A percentile compares a stretch with the other conserved stretches of the same genome.
Evolutionary conservation across 2,797 vertebrate species (phyloP).

Genomic region (Characodon lateralis): DNA sequence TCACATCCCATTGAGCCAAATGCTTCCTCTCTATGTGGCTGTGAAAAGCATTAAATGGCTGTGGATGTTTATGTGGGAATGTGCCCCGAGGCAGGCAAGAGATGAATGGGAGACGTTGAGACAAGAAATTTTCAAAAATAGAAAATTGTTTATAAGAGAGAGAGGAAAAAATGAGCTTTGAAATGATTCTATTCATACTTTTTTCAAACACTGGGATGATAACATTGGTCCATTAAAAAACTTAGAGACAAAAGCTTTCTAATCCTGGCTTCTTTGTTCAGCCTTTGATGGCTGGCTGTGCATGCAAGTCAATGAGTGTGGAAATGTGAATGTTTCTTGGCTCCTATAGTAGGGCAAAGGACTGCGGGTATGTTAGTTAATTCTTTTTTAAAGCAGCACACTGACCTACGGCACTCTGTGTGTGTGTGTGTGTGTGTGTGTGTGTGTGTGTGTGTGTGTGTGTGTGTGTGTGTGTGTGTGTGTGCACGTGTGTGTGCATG

Average conservation of each 20-base stretch:
- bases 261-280: conserved; percentile 54
- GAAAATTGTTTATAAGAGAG: conserved; percentile 21
- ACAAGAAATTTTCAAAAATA: conserved; percentile 6
- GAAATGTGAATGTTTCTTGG: conserved; percentile 8
- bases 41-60: conserved; percentile 18
- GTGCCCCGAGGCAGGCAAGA: conserved; percentile 7
- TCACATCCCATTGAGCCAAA: conserved; percentile 30
- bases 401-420: conserved; percentile 27
- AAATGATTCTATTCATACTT: conserved; percentile 39
- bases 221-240: conserved; percentile 59
- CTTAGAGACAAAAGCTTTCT: conserved; percentile 65
- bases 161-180: conserved; percentile 33
- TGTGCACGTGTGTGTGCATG: conserved; percentile 14
- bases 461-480: conserved; percentile 23
- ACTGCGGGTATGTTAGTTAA: conserved; percentile 6
- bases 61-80: conserved; percentile 17
- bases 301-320: conserved; percentile 19
- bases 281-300: conserved; percentile 55
- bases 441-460: conserved; percentile 10
- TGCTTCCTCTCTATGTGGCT: conserved; percentile 7
- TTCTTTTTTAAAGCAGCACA: conserved; percentile 23
- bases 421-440: conserved; percentile 23
- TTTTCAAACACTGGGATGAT: conserved; percentile 48
- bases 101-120: conserved; percentile 12
- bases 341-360: background rate